These are phyloP conservation scores for Bilobella aurantiaca DNA, from an alignment of 1,140 invertebrate species.

Conservation along the genomic window DNA sequence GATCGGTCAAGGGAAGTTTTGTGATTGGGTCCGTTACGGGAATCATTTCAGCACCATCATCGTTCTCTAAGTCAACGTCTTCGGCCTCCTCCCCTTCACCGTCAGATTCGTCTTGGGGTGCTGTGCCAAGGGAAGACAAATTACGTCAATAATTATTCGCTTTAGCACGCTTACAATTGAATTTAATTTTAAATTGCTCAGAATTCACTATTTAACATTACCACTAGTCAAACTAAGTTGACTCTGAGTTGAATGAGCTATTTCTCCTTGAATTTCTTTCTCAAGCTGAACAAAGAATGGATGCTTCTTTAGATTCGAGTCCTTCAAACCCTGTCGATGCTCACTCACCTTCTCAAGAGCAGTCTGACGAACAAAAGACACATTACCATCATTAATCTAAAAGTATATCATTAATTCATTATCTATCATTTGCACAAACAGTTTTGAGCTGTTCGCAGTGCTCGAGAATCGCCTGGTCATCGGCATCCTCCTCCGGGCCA, in stretches of 20 bases:
- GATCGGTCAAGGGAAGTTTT: constrained; percentile 14
- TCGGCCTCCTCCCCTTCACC: background rate
- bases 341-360: no score
- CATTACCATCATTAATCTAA: background rate
- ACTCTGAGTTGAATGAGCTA: background rate
- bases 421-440: background rate
- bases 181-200: no score
- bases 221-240: background rate
- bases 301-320: no score
- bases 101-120: background rate
- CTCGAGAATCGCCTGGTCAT: background rate
- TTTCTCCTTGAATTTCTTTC: background rate
- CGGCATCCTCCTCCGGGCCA: background rate
- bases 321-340: no score
- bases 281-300: background rate
- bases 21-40: constrained; percentile 18
- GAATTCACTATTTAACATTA: no score
- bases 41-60: constrained; percentile 6
- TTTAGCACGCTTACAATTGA: no score
- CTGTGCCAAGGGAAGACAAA: background rate
- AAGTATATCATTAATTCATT: background rate
- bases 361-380: background rate
- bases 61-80: constrained; percentile 10
- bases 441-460: constrained; percentile 1
- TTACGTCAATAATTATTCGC: background rate